These are phyloP conservation scores for Vannuccia rotundouncinata DNA, from an alignment of 2,888 invertebrate species.

Conservation along the genomic window DNA sequence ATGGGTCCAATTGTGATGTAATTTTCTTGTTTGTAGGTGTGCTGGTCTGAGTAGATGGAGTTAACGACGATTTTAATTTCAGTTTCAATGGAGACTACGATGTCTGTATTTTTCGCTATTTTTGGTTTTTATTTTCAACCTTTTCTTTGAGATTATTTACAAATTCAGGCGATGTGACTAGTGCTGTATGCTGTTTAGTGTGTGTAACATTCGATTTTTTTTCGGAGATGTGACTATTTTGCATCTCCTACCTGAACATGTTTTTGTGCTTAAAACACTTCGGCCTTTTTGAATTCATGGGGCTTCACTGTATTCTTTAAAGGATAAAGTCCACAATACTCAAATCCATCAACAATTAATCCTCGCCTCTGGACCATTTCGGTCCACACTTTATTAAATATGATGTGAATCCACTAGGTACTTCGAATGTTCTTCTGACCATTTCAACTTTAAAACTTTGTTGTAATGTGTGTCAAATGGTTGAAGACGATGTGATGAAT, in stretches of 20 bases:
- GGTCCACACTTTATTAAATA: constrained; percentile 16
- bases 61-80: background rate
- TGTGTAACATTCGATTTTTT: background rate
- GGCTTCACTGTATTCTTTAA: background rate
- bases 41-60: background rate
- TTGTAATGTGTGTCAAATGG: constrained; percentile 22
- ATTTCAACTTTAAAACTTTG: background rate
- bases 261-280: background rate
- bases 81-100: background rate
- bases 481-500: constrained; percentile 7
- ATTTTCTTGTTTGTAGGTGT: background rate
- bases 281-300: background rate
- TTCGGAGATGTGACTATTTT: background rate
- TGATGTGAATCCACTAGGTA: background rate
- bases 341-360: constrained; percentile 11
- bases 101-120: background rate
- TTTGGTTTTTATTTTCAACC: background rate
- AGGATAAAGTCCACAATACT: constrained; percentile 18
- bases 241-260: background rate
- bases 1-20: background rate
- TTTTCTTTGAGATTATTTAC: background rate
- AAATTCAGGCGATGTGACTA: background rate
- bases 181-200: constrained; percentile 10
- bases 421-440: background rate
- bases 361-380: background rate